phyloP scores from a whole-genome alignment of 2,888 invertebrate species.

The Drosophila suboccidentalis region DNA sequence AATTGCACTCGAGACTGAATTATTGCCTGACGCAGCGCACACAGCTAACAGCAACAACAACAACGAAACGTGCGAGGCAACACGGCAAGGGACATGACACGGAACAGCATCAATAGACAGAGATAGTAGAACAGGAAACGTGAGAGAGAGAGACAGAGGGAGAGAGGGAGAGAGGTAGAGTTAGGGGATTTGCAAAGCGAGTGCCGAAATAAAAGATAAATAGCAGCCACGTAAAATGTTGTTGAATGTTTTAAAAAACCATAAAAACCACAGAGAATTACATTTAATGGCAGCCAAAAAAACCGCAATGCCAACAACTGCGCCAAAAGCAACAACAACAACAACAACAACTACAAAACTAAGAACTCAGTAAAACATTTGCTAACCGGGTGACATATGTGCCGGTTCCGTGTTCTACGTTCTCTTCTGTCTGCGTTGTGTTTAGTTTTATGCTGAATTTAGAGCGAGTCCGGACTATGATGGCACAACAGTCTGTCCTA shows the following conservation, averaged over 20 bases:
- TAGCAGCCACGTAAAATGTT: constrained; percentile 82
- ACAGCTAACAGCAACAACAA: constrained; percentile 42
- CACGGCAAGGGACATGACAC: constrained; percentile 49
- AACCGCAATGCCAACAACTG: constrained; percentile 71
- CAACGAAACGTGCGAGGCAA: constrained; percentile 54
- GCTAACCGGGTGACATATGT: constrained; percentile 52
- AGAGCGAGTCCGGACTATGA: constrained; percentile 23
- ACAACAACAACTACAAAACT: constrained; percentile 19
- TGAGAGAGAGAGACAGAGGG: neutral
- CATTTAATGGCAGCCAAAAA: constrained; percentile 73
- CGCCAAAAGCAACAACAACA: constrained; percentile 47
- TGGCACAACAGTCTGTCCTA: constrained; percentile 11
- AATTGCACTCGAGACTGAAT: constrained; percentile 82
- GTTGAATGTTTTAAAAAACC: constrained; percentile 82
- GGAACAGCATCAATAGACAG: constrained; percentile 26
- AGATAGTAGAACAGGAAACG: constrained; percentile 1
- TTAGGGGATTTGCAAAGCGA: constrained; percentile 29
- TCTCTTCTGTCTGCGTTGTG: constrained; percentile 28
- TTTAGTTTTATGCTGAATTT: constrained; percentile 30
- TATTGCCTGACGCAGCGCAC: constrained; percentile 71
- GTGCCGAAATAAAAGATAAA: constrained; percentile 79
- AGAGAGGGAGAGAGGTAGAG: neutral
- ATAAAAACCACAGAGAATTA: constrained; percentile 82
- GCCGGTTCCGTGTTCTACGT: constrained; percentile 14
- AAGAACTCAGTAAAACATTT: constrained; percentile 34